Percentiles rank a stretch among this genome's conserved stretches.
Conservation (phyloP, 1,140 invertebrate genomes). For the Halyomorpha halys region DNA sequence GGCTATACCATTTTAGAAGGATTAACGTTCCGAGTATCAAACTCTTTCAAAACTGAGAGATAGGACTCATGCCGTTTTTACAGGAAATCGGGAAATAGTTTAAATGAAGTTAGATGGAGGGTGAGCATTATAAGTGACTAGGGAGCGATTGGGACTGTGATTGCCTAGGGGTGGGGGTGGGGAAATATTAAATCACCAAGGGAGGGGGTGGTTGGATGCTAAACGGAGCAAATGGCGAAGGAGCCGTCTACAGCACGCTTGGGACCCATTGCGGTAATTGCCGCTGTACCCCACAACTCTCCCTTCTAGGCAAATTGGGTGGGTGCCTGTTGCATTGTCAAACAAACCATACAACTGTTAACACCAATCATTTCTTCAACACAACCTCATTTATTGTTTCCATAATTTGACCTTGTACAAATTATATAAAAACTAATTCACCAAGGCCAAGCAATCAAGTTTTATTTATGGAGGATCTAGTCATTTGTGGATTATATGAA, state of each 20-base stretch:
- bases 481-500: too few species aligned
- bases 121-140: constrained; percentile 5
- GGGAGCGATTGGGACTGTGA: background rate
- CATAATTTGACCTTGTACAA: too few species aligned
- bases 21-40: too few species aligned
- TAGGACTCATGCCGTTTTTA: too few species aligned
- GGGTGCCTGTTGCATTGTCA: constrained; percentile 5
- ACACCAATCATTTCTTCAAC: background rate
- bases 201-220: background rate
- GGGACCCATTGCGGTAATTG: constrained; percentile 9
- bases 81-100: too few species aligned
- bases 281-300: background rate
- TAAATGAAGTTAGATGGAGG: background rate
- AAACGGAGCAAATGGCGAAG: constrained; percentile 6
- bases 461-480: too few species aligned
- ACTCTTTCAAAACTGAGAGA: too few species aligned
- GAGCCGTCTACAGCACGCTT: background rate
- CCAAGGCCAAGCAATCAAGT: too few species aligned
- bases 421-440: too few species aligned
- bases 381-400: background rate
- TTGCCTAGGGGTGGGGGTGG: constrained; percentile 1
- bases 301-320: constrained; percentile 6
- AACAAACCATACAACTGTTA: background rate
- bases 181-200: constrained; percentile 10
- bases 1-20: too few species aligned